Evolutionary conservation across 2,797 vertebrate genomes (phyloP), one percentile per base, ranked within the genome.

Genomic region (Sebastolobus altivelis): DNA sequence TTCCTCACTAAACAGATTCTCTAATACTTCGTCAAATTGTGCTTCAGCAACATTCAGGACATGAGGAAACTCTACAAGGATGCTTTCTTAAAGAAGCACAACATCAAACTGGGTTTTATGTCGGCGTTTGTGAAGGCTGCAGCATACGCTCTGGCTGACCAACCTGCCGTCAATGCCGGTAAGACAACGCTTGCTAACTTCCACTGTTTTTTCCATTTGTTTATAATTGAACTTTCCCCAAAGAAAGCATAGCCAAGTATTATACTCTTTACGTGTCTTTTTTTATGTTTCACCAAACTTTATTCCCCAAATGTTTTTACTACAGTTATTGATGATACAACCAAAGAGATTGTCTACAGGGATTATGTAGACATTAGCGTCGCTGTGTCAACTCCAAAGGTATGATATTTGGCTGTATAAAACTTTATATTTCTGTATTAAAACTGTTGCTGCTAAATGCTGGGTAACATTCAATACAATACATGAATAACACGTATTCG

Each of bases 331-430:
- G 98, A 99, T 76, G 97, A 99, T 79, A 85, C 95, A 72, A 96
- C 97, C 94, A 99, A 99, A 96, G 97, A 99, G 93, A 97, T 99
- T 59, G 95, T 99, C 81, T 99, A 98, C 92, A 96, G 98, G 93
- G 97, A 99, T 88, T 99, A 98, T 27, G 96, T 99, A 67, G 98
- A 99, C 89, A 98, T 99, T 88, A 99, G 98, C 40, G 97, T 99
- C 0, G 98, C 98, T 0, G 97, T 99, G 83, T 95, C 98, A 37
- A 99, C 98, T 72, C 97, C 98, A 71, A 97, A 97, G 96, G 98
- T 99, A 93, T 61, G 35, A 70, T 25, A 33, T 58, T 38, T 31
- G 3, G 0, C 18, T 63, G 5, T 69, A 2, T 55, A 7, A 25
- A 46, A 37, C 0, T 2, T 6, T 0, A 11, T 20, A 5, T 65